Conservation (phyloP, 2,797 vertebrate species). For the Astyanax mexicanus region DNA sequence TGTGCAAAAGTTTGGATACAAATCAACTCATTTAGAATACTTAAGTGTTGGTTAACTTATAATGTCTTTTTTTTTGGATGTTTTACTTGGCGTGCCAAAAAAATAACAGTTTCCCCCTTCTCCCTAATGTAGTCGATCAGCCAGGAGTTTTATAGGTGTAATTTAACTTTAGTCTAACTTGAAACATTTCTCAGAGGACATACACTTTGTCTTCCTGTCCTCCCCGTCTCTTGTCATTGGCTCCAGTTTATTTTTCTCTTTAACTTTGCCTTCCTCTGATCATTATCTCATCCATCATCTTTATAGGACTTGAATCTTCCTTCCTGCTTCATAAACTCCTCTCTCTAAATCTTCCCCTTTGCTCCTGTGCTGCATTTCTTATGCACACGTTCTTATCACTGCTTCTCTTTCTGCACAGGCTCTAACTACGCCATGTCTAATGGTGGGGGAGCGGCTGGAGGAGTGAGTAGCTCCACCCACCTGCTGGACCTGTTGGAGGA, state of each 20-base stretch:
- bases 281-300: neutral
- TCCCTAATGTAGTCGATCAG: no score
- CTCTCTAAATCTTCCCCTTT: neutral
- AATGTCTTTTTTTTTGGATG: no score
- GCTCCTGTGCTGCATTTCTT: neutral
- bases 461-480: slow-evolving; percentile 92
- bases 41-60: no score
- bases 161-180: no score
- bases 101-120: no score
- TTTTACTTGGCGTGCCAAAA: no score
- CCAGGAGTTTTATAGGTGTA: no score
- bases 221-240: neutral
- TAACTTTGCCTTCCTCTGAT: neutral
- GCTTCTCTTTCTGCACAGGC: slow-evolving; percentile 71
- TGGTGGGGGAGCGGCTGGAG: slow-evolving; percentile 82
- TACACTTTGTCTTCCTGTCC: neutral
- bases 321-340: neutral
- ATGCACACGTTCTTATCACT: neutral
- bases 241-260: neutral
- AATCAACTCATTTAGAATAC: no score
- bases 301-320: neutral
- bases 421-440: slow-evolving; percentile 98
- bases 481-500: slow-evolving; percentile 95
- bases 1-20: no score
- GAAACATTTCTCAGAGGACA: neutral